Conservation (phyloP, 2,113 vertebrate genomes). For the Narcine bancroftii region DNA sequence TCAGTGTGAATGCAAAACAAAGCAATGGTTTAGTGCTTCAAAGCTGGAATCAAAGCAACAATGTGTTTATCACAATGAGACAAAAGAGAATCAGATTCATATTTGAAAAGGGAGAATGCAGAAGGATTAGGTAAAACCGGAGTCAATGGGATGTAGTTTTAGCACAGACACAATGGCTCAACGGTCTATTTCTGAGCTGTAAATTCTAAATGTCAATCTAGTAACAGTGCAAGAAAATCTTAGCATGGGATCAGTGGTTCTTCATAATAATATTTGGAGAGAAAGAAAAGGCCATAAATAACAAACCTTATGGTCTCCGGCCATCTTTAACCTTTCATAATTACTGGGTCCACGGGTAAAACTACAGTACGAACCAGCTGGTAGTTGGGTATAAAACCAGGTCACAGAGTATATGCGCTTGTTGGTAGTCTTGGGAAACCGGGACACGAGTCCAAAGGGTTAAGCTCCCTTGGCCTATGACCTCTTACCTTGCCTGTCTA, state of each 20-base stretch:
- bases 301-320: too few relatives aligned
- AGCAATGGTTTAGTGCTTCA: too few relatives aligned
- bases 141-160: not conserved
- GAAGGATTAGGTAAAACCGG: not conserved
- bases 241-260: not conserved
- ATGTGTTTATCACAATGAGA: not conserved
- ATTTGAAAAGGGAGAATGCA: not conserved
- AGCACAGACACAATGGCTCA: not conserved
- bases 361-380: too few relatives aligned
- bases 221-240: not conserved
- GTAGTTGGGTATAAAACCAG: too few relatives aligned
- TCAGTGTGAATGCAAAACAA: too few relatives aligned
- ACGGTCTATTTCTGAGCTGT: not conserved
- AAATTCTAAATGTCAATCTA: not conserved
- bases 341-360: too few relatives aligned
- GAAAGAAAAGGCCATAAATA: not conserved
- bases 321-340: too few relatives aligned
- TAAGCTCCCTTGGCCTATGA: too few relatives aligned
- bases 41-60: too few relatives aligned
- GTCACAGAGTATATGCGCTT: too few relatives aligned
- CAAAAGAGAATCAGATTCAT: not conserved
- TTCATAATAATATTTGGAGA: not conserved
- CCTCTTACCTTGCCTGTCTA: constrained; percentile 82
- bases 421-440: too few relatives aligned
- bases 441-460: too few relatives aligned